phyloP scores from a whole-genome alignment of 2,113 vertebrate species.

The Columbina picui region DNA sequence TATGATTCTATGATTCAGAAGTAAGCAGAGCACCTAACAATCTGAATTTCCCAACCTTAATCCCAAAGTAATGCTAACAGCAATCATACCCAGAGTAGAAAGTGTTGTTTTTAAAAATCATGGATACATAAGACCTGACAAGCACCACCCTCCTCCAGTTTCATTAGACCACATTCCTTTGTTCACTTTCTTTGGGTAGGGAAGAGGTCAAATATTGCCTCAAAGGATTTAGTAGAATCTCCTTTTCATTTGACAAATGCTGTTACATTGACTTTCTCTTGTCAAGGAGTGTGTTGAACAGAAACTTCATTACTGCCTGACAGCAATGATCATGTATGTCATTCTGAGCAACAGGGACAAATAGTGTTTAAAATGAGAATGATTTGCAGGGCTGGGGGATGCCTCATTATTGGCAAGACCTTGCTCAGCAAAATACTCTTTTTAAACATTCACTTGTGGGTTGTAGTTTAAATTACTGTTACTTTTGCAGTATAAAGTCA shows the following conservation, averaged over 20 bases:
- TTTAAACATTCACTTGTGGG: background rate
- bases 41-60: background rate
- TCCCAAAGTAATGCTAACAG: background rate
- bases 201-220: background rate
- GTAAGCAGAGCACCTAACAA: background rate
- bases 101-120: background rate
- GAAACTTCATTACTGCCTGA: constrained; percentile 26
- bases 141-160: background rate
- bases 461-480: background rate
- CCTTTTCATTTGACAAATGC: constrained; percentile 28
- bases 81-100: background rate
- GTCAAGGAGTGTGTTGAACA: background rate
- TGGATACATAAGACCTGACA: background rate
- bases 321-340: background rate
- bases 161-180: background rate
- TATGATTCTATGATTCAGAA: too few relatives aligned
- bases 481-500: background rate
- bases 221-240: background rate
- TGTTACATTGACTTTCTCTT: background rate
- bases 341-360: background rate
- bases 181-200: background rate
- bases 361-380: background rate
- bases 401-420: background rate
- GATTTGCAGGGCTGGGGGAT: background rate
- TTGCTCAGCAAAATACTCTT: background rate